phyloP scores from a whole-genome alignment of 2,797 vertebrate genomes.

The Thamnophis elegans region DNA sequence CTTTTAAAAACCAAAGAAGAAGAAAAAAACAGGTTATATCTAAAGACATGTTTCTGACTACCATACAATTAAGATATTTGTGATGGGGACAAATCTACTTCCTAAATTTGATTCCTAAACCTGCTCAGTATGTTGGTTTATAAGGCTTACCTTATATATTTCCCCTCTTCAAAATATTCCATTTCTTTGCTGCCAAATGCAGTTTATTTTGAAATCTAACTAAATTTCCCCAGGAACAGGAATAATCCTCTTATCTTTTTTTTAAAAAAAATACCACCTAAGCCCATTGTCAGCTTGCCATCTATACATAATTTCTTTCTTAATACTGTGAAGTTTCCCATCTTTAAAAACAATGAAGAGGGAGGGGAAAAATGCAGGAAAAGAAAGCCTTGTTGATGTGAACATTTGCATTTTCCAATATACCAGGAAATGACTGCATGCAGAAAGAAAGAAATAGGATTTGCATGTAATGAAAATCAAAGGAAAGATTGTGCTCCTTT shows the following conservation, averaged over 20 bases:
- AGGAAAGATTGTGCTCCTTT: not conserved
- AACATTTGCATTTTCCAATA: not conserved
- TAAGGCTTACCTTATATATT: conserved; percentile 5
- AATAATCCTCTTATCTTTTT: conserved; percentile 28
- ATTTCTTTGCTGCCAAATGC: conserved; percentile 10
- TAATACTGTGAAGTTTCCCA: not conserved
- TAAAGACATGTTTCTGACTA: not conserved
- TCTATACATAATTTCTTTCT: not conserved
- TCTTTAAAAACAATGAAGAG: not conserved
- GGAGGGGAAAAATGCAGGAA: not conserved
- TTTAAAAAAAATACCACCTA: not conserved
- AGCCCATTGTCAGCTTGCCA: conserved; percentile 7
- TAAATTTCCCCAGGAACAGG: conserved; percentile 24
- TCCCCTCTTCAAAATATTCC: not conserved
- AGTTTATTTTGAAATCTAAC: conserved; percentile 23
- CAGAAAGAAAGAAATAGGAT: not conserved
- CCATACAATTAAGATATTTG: not conserved
- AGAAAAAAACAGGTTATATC: not conserved
- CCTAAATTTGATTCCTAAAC: not conserved
- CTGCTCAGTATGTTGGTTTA: not conserved
- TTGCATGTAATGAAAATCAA: not conserved
- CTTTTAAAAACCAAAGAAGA: not conserved
- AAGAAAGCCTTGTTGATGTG: not conserved
- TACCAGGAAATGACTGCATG: not conserved
- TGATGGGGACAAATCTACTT: not conserved